phyloP scores from a whole-genome alignment of 2,888 invertebrate species.

The Drosophila atroscutellata region DNA sequence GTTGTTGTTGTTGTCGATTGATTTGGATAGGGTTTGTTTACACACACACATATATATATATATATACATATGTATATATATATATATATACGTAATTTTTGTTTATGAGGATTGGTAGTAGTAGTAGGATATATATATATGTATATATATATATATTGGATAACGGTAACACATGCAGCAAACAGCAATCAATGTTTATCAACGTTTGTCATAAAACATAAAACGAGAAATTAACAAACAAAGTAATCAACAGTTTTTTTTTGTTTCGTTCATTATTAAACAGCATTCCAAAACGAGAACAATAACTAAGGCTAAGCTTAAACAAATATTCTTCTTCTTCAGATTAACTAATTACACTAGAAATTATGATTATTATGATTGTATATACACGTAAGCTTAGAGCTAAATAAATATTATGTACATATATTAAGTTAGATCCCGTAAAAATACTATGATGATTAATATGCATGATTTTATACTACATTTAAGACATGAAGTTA shows the following conservation, averaged over 20 bases:
- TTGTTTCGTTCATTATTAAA: conserved; percentile 15
- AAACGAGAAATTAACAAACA: conserved; percentile 59
- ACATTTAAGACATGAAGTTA: conserved; percentile 5
- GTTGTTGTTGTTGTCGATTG: conserved; percentile 57
- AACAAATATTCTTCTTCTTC: conserved; percentile 6
- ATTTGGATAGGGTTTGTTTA: conserved; percentile 48
- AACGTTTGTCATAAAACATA: conserved; percentile 60
- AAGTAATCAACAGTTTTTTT: conserved; percentile 52
- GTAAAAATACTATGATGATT: not conserved
- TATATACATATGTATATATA: conserved; percentile 2
- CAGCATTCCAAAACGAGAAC: conserved; percentile 58
- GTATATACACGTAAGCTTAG: conserved; percentile 8
- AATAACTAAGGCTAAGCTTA: conserved; percentile 49
- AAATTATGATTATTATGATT: conserved; percentile 21
- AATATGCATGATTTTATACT: conserved; percentile 1
- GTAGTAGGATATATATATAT: conserved; percentile 37
- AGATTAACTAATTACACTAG: conserved; percentile 22
- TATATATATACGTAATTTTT: not conserved
- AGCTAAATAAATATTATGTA: conserved; percentile 4
- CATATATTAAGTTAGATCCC: conserved; percentile 1
- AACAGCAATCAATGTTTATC: conserved; percentile 63
- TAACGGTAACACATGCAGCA: conserved; percentile 60
- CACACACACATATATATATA: conserved; percentile 10
- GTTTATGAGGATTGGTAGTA: conserved; percentile 35
- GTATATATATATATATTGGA: conserved; percentile 33